Evolutionary conservation across 2,888 invertebrate species (phyloP), one percentile per base, ranked within the genome.

Genomic region (Beris morrisii): DNA sequence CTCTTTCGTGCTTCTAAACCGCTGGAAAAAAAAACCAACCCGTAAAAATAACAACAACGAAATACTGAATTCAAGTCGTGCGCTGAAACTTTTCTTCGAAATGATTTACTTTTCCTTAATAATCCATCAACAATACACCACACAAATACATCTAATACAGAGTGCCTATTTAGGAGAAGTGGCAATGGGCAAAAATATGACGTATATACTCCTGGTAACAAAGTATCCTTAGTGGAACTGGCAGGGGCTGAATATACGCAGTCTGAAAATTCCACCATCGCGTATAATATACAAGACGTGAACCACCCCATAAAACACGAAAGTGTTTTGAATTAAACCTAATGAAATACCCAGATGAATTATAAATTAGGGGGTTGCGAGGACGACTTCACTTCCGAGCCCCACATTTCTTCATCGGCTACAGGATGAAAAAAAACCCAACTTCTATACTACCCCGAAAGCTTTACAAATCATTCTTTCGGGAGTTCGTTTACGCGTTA

Each of bases 321-420:
- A 73, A 72, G 71, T 72, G 70, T 72, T 73, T 73, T 71, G 71
- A 73, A 73, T 73, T 73, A 73, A 73, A 71, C 70, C 71, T 72
- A 73, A 73, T 73, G 72, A 72, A 73, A 73, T 73, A 73, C 71
- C 71, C 72, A 70, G 71, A 73, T 73, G 73, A 73, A 73, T 73
- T 73, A 73, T 73, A 73, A 73, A 73, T 72, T 71, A 72, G 73
- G 55, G 56, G 64, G 64, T 64, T 31, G 54, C 15, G 9, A 38
- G 38, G 38, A 38, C 38, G 38, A 38, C 9, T 38, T 38, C 4
- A 38, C 38, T 38, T 38, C 38, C 9, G 9, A 38, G 7, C 9
- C 38, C 38, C 38, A 5, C 38, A 7, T 38, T 38, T 38, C 38
- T 5, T 22, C 22, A 3, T 38, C 38, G 38, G 9, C 38, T 22